Percentiles rank a stretch among this genome's conserved stretches.
phyloP scores from a whole-genome alignment of 2,113 vertebrate species.

The Drymodes brunneopygia region DNA sequence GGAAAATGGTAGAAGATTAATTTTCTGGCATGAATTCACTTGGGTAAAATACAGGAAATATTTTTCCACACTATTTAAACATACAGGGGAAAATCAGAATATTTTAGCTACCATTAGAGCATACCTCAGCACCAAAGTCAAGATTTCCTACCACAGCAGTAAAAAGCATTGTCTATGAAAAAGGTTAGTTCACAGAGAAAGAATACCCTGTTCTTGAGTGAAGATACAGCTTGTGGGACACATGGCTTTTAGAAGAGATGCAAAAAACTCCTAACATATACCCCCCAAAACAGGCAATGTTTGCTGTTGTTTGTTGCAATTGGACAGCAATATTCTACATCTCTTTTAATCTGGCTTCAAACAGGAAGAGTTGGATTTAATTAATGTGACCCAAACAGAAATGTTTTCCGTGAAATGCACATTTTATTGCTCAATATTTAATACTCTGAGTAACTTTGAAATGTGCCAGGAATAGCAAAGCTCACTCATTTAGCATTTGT shows the following conservation, averaged over 20 bases:
- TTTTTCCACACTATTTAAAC: background rate
- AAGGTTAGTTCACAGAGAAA: background rate
- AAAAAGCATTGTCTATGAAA: background rate
- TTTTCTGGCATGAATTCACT: background rate
- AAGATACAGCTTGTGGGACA: background rate
- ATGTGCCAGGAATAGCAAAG: conserved; percentile 5
- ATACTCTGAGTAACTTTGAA: background rate
- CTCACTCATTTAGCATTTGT: background rate
- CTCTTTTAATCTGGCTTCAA: background rate
- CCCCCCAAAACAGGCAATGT: background rate
- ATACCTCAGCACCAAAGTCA: background rate
- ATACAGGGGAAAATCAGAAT: background rate
- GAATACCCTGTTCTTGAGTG: background rate
- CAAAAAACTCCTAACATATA: background rate
- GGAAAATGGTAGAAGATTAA: background rate
- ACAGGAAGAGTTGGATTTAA: background rate
- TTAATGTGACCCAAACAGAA: background rate
- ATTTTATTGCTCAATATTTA: conserved; percentile 15
- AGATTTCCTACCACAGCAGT: background rate
- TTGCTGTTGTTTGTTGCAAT: background rate
- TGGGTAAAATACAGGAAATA: background rate
- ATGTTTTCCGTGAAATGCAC: background rate
- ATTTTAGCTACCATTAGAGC: background rate
- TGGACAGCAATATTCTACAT: background rate
- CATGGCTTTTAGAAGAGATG: background rate